A percentile compares a stretch with the other conserved stretches of the same genome.
Evolutionary conservation across 2,113 vertebrate genomes (phyloP).

Genomic region (Triplophysa tibetana): DNA sequence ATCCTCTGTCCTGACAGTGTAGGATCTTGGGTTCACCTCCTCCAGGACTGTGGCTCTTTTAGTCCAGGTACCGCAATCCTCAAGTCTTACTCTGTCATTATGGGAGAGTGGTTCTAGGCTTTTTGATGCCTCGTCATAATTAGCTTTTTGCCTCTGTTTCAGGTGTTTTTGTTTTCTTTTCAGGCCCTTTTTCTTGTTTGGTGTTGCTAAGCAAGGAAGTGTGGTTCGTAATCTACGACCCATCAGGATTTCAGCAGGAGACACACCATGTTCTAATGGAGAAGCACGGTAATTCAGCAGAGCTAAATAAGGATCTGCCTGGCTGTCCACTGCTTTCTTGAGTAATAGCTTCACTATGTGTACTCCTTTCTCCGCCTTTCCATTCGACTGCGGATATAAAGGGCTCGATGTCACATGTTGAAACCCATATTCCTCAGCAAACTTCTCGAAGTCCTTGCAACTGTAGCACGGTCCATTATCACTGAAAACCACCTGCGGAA

Average conservation of each 20-base stretch:
- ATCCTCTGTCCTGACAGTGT: not conserved
- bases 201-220: not conserved
- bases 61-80: not conserved
- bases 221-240: conserved; percentile 12
- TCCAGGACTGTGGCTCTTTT: conserved; percentile 11
- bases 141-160: conserved; percentile 2
- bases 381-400: conserved; percentile 29
- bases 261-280: conserved; percentile 17
- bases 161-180: conserved; percentile 12
- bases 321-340: conserved; percentile 31
- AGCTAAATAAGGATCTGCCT: conserved; percentile 39
- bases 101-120: conserved; percentile 1
- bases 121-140: conserved; percentile 30
- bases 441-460: conserved; percentile 26
- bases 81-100: conserved; percentile 30
- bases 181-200: not conserved
- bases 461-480: conserved; percentile 30
- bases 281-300: conserved; percentile 45
- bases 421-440: conserved; percentile 27
- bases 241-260: conserved; percentile 32
- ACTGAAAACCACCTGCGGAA: conserved; percentile 31
- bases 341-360: conserved; percentile 40
- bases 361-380: conserved; percentile 16
- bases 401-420: conserved; percentile 28
- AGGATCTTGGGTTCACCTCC: not conserved